Evolutionary conservation across 2,888 invertebrate genomes (phyloP), one percentile per base, ranked within the genome.

Genomic region (Diarsia dahlii): DNA sequence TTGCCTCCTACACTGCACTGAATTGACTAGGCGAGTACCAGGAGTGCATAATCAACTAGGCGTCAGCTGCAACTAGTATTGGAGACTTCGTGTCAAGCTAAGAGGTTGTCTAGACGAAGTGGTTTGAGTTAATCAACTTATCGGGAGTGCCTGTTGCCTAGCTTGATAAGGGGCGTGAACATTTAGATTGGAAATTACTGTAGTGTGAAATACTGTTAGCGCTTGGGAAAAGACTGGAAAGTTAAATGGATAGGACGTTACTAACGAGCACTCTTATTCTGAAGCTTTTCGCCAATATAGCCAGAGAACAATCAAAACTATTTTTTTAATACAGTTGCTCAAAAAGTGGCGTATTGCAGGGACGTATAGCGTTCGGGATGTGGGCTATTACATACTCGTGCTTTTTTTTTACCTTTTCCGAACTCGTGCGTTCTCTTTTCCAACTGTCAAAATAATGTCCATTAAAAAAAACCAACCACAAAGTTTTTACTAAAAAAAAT

Each of bases 1-100:
- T 60, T 66, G 48, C 71, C 71, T 58, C 77, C 82, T 82, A 83
- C 82, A 54, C 85, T 63, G 67, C 67, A 62, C 23, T 67, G 45
- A 62, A 67, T 45, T 60, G 45, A 70, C 34, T 66, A 62, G 34
- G 39, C 58, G 65, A 69, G 69, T 72, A 83, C 82, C 71, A 83
- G 82, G 77, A 69, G 62, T 34, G 62, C 78, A 85, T 81, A 85
- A 83, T 77, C 77, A 83, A 82, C 54, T 46, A 85, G 74, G 74
- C 46, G 71, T 68, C 52, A 81, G 52, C 52, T 76, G 52, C 68
- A 74, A 81, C 45, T 60, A 71, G 68, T 73, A 77, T 66, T 65
- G 45, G 64, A 56, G 48, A 69, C 65, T 85, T 77, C 82, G 82
- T 81, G 72, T 74, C 74, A 76, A 70, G 64, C 50, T 84, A 71